Evolutionary conservation across 92 coral and sea anemone genomes (phyloP), one percentile per base, ranked within the genome.

Genomic region (Siderastrea siderea): DNA sequence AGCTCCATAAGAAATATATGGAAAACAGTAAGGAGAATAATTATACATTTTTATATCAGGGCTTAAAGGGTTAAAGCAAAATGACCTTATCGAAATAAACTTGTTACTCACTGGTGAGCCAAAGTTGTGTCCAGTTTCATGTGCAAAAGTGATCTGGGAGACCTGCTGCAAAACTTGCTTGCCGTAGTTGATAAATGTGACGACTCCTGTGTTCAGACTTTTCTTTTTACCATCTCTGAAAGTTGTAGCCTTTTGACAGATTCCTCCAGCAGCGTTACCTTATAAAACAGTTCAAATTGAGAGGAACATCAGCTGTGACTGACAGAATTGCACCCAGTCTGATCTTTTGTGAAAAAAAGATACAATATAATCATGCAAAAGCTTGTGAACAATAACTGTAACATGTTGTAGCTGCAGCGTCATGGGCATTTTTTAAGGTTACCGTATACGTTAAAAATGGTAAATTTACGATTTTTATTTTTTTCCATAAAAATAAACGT

Each of bases 141-240:
- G 99, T 26, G 98, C 98, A 87, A 97, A 97, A 8, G 99, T 97
- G 83, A 97, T 95, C 75, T 95, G 96, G n/a, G 99, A 95, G 26
- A 97, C 98, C 70, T 94, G 92, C 82, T 89, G 94, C 12, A 90
- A 93, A 7, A 97, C 96, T 63, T 88, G 75, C 79, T 95, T 95
- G 71, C 92, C 93, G 78, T 97, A 97, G 87, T 97, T 97, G 77
- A 97, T 78, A 71, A 95, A 95, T 2, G 99, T 95, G 1, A 97
- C 99, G 3, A 97, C 98, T 10, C 99, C 99, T 8, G 99, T 97
- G 74, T 97, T 97, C 61, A 97, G 79, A 55, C 87, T 94, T 82
- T 97, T 94, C 78, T 74, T 89, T 19, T 80, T 80, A 6, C 98
- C 98, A 87, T 94, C 96, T 51, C 90, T 82, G 76, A 91, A 97